phyloP scores from a whole-genome alignment of 2,113 vertebrate genomes.

The Corythornis vintsioides region DNA sequence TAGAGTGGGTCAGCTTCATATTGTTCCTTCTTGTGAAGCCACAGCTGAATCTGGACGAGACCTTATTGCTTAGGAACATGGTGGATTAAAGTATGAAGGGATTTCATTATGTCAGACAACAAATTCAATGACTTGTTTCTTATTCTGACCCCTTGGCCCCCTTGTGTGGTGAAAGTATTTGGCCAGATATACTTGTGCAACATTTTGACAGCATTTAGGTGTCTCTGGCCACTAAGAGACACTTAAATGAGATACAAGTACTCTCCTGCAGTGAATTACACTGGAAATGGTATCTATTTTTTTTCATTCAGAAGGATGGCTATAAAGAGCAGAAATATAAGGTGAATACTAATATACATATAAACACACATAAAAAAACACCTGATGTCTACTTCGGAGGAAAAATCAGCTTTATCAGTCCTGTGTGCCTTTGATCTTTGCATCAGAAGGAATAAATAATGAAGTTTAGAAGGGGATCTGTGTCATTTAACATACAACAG shows the following conservation, averaged over 20 bases:
- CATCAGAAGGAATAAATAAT: neutral
- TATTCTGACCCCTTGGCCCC: fast-evolving
- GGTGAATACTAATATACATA: neutral
- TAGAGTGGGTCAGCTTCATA: neutral
- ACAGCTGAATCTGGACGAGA: neutral
- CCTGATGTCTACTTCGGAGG: neutral
- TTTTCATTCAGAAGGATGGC: neutral
- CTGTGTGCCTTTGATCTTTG: neutral
- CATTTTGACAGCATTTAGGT: neutral
- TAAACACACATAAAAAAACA: no score
- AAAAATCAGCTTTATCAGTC: neutral
- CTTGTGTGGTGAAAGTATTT: neutral
- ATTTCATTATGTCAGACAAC: neutral
- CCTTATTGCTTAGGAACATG: neutral
- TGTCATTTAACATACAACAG: neutral
- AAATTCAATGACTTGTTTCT: neutral
- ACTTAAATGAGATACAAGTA: neutral
- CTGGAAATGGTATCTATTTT: neutral
- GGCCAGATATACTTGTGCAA: neutral
- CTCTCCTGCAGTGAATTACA: neutral
- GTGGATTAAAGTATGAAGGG: neutral
- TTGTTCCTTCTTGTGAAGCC: neutral
- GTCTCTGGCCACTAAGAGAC: neutral
- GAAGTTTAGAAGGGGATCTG: neutral
- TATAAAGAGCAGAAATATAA: neutral